These are phyloP conservation scores for Xiphorhynchus erythropygius DNA, from an alignment of 2,797 vertebrate species.

Conservation along the genomic window DNA sequence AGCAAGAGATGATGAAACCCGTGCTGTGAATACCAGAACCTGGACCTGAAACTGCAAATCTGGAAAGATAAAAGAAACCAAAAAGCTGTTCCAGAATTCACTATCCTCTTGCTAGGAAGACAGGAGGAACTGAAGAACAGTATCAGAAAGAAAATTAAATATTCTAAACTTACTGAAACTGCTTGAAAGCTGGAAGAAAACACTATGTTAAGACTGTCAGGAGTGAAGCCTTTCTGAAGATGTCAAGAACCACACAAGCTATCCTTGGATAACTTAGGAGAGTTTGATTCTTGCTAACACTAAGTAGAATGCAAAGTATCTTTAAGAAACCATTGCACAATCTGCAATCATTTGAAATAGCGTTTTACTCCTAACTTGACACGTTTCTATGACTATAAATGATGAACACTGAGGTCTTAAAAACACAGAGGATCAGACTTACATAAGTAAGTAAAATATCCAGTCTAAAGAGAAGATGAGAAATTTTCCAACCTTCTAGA, in stretches of 20 bases:
- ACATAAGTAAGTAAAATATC: not conserved
- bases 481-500: not conserved
- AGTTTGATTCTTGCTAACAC: not conserved
- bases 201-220: not conserved
- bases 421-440: not conserved
- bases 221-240: not conserved
- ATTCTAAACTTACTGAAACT: not conserved
- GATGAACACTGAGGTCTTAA: not conserved
- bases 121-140: not conserved
- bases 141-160: not conserved
- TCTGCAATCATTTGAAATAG: not conserved
- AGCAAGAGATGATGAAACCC: not conserved
- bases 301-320: not conserved
- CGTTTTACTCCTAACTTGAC: not conserved
- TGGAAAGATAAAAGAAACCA: not conserved
- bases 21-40: not conserved
- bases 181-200: not conserved
- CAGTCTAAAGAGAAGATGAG: not conserved
- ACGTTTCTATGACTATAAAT: not conserved
- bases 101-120: not conserved
- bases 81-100: not conserved
- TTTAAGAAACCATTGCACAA: not conserved
- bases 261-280: not conserved
- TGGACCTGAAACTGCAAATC: not conserved
- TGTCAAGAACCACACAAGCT: not conserved